Percentiles rank a stretch among this genome's conserved stretches.
phyloP scores from a whole-genome alignment of 2,113 vertebrate species.

The Bambusicola thoracicus region DNA sequence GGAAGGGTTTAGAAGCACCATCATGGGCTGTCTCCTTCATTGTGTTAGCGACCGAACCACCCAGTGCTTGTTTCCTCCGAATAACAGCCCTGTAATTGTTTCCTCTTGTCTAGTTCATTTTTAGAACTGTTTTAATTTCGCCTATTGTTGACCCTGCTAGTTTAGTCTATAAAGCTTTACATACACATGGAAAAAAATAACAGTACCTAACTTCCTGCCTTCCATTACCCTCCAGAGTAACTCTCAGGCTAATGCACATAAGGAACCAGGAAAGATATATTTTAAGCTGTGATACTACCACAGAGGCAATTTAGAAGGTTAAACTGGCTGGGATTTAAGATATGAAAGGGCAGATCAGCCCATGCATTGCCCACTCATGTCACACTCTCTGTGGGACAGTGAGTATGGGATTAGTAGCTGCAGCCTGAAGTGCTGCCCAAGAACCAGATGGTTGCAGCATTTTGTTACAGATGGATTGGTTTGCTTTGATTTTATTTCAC shows the following conservation, averaged over 20 bases:
- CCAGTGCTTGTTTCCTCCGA: constrained; percentile 66
- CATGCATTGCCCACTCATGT: fast-evolving
- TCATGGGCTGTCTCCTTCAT: constrained; percentile 47
- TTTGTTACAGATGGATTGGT: background rate
- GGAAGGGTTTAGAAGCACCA: constrained; percentile 55
- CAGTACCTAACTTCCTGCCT: constrained; percentile 66
- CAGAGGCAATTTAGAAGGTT: background rate
- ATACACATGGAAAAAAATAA: constrained; percentile 53
- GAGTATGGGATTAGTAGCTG: background rate
- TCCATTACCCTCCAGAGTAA: constrained; percentile 1
- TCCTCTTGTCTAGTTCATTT: constrained; percentile 71
- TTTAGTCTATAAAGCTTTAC: constrained; percentile 66
- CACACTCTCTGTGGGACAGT: fast-evolving
- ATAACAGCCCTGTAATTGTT: constrained; percentile 61
- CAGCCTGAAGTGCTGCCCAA: background rate
- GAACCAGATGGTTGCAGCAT: background rate
- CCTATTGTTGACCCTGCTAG: constrained; percentile 65
- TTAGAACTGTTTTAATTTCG: constrained; percentile 66
- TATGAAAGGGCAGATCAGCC: background rate
- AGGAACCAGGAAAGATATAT: background rate
- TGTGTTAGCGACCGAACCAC: constrained; percentile 62
- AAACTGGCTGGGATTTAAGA: background rate
- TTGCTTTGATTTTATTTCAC: background rate
- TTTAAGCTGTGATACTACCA: background rate
- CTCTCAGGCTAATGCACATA: background rate